A percentile compares a stretch with the other conserved stretches of the same genome.
These are phyloP conservation scores for Gallinago media DNA, from an alignment of 2,113 vertebrate species.

Conservation along the genomic window DNA sequence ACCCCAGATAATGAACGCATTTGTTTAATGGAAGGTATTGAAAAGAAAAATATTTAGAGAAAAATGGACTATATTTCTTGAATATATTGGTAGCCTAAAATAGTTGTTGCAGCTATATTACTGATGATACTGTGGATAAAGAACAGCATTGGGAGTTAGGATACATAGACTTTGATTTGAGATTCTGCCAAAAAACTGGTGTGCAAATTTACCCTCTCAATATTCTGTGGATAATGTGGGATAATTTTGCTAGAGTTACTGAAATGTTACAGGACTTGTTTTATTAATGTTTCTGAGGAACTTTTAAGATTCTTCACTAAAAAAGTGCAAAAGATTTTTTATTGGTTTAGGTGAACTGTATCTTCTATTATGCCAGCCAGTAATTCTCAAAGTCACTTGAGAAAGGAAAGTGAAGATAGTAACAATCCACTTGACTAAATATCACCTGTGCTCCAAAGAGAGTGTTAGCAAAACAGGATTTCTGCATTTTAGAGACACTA, in stretches of 20 bases:
- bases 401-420: not conserved
- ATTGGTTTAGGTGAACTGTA: not conserved
- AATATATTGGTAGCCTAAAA: not conserved
- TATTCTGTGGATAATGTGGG: not conserved
- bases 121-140: not conserved
- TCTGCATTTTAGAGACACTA: not conserved
- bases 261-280: not conserved
- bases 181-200: not conserved
- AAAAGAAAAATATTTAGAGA: not conserved
- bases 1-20: not conserved
- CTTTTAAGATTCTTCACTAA: not conserved
- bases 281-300: not conserved
- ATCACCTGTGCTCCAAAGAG: not conserved
- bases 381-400: not conserved
- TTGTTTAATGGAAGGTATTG: not conserved
- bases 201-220: not conserved
- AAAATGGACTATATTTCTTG: not conserved
- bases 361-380: not conserved
- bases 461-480: not conserved
- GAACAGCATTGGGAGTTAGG: not conserved
- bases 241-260: not conserved
- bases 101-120: not conserved
- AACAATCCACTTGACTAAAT: not conserved
- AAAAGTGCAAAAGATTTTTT: not conserved
- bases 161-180: not conserved